phyloP scores from a whole-genome alignment of 2,888 invertebrate genomes.

The Drosophila sordidula region DNA sequence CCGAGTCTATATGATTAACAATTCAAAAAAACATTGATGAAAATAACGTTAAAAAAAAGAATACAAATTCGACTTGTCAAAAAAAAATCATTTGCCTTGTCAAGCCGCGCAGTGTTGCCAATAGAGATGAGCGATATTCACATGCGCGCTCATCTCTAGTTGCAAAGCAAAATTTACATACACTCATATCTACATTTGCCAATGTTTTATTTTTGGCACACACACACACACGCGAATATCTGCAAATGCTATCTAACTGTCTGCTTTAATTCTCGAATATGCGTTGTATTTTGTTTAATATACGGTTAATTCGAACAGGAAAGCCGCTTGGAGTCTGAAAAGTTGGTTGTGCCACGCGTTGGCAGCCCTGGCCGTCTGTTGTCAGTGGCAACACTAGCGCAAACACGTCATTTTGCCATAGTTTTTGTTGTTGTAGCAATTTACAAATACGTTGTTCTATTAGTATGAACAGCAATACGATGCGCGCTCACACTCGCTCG shows the following conservation, averaged over 20 bases:
- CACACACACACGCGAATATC: constrained; percentile 6
- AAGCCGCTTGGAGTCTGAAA: constrained; percentile 21
- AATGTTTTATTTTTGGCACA: constrained; percentile 56
- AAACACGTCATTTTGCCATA: constrained; percentile 77
- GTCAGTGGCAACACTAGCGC: constrained; percentile 79
- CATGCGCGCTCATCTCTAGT: constrained; percentile 42
- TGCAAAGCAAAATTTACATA: constrained; percentile 31
- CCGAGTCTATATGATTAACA: constrained; percentile 30
- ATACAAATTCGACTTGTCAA: constrained; percentile 46
- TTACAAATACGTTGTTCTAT: constrained; percentile 64
- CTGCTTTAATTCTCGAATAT: constrained; percentile 6
- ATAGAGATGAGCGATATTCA: constrained; percentile 55
- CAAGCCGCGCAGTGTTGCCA: constrained; percentile 57
- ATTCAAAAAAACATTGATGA: constrained; percentile 16
- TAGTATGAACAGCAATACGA: constrained; percentile 46
- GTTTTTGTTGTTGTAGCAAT: constrained; percentile 63
- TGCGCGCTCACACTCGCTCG: constrained; percentile 33
- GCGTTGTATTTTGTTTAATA: background rate
- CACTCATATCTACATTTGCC: constrained; percentile 36
- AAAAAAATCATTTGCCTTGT: constrained; percentile 44
- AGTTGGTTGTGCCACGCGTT: constrained; percentile 36
- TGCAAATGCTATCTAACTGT: background rate
- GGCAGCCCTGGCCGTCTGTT: constrained; percentile 69
- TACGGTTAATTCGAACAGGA: background rate
- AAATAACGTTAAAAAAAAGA: constrained; percentile 14